These are phyloP conservation scores for Microcebus lehilahytsara DNA, from an alignment of 2,113 vertebrate genomes.

Conservation along the genomic window DNA sequence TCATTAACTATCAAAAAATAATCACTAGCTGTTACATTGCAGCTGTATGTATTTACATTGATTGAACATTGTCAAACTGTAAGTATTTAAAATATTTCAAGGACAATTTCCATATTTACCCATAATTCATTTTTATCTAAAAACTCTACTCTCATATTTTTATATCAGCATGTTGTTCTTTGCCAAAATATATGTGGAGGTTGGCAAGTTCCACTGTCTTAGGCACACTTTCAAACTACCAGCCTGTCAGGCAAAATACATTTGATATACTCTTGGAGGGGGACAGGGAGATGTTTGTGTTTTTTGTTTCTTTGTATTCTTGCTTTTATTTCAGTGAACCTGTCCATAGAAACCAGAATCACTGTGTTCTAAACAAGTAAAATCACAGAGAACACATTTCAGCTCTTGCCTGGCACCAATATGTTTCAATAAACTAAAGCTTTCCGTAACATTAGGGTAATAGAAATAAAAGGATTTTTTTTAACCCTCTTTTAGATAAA, in stretches of 20 bases:
- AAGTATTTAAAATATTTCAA: neutral
- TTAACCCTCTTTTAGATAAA: neutral
- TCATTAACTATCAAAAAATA: neutral
- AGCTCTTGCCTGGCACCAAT: neutral
- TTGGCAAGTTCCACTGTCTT: neutral
- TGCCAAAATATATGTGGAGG: neutral
- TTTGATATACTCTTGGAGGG: neutral
- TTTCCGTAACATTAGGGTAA: neutral
- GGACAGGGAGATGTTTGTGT: neutral
- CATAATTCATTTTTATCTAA: neutral
- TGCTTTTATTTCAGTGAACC: neutral
- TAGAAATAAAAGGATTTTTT: neutral
- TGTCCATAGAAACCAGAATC: neutral
- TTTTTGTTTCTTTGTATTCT: neutral
- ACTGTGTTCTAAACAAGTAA: neutral
- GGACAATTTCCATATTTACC: neutral
- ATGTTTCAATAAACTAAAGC: neutral
- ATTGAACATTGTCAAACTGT: neutral
- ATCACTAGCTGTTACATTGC: neutral
- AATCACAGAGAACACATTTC: neutral
- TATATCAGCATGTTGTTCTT: neutral
- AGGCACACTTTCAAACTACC: neutral
- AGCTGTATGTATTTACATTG: neutral
- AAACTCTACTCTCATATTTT: neutral
- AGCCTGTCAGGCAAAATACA: neutral